Percentiles rank a stretch among this genome's conserved stretches.
Conservation (phyloP, 2,113 vertebrate species). For the Nannobrachium achirus region DNA sequence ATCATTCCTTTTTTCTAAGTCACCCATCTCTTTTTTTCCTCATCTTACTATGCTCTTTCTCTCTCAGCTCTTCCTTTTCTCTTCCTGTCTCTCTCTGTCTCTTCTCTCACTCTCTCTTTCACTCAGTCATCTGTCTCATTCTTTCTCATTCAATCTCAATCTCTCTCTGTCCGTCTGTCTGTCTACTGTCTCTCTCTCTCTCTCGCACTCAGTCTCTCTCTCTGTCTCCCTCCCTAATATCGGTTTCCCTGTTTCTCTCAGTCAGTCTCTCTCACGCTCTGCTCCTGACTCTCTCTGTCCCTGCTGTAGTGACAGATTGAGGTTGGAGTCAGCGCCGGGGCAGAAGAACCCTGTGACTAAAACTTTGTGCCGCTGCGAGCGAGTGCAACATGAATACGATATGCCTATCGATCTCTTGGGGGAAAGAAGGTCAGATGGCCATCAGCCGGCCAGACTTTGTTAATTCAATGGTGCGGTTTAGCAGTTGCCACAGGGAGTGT, state of each 20-base stretch:
- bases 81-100: constrained; percentile 33
- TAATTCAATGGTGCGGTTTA: constrained; percentile 20
- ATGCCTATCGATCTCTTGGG: constrained; percentile 37
- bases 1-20: too few species aligned
- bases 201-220: constrained; percentile 2
- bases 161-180: neutral
- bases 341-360: constrained; percentile 64
- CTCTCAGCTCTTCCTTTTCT: constrained; percentile 6
- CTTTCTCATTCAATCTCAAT: neutral
- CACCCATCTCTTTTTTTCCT: neutral
- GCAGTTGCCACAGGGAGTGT: too few species aligned
- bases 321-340: constrained; percentile 66
- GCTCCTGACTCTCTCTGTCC: constrained; percentile 1
- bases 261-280: neutral
- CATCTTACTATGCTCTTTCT: neutral
- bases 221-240: rapidly evolving
- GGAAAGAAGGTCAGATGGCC: constrained; percentile 45
- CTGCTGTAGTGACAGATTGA: constrained; percentile 76
- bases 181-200: neutral
- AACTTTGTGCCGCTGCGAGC: constrained; percentile 52
- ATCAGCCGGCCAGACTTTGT: constrained; percentile 19
- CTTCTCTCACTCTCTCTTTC: constrained; percentile 29
- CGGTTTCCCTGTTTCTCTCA: neutral
- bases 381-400: constrained; percentile 58
- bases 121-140: neutral